A percentile compares a stretch with the other conserved stretches of the same genome.
Evolutionary conservation across 2,888 invertebrate genomes (phyloP).

Genomic region (Entomobrya proxima): DNA sequence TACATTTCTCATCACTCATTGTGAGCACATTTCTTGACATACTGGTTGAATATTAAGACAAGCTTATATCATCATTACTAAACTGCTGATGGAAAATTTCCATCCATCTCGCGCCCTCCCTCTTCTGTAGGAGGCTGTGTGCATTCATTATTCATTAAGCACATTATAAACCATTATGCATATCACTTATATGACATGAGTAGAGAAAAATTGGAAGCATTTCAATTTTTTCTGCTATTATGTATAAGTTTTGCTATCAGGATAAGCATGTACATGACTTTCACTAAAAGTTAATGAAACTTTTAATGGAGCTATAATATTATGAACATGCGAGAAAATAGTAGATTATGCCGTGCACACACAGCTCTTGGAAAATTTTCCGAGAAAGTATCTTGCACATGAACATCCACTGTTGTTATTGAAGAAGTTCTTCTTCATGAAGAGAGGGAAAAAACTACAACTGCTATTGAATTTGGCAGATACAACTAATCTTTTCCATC

Average conservation of each 20-base stretch:
- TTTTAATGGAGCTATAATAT: constrained; percentile 27
- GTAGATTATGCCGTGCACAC: background rate
- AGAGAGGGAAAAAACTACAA: background rate
- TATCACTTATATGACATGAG: background rate
- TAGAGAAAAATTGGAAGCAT: constrained; percentile 33
- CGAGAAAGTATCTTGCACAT: background rate
- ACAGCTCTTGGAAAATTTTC: background rate
- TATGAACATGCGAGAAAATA: background rate
- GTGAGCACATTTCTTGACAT: background rate
- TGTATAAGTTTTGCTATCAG: no score
- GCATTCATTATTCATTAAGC: constrained; percentile 10
- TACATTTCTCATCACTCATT: background rate
- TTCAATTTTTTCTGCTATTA: constrained; percentile 30
- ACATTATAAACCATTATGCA: background rate
- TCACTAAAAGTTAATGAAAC: constrained; percentile 26
- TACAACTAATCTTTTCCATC: background rate
- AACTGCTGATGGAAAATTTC: background rate
- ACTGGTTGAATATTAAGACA: no score
- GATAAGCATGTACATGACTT: background rate
- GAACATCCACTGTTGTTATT: background rate
- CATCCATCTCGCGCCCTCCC: background rate
- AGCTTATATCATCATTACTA: background rate
- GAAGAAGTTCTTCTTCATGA: background rate
- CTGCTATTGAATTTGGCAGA: constrained; percentile 17
- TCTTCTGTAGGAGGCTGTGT: background rate